phyloP scores from a whole-genome alignment of 2,797 vertebrate species.

The Dendrocincla tyrannina region DNA sequence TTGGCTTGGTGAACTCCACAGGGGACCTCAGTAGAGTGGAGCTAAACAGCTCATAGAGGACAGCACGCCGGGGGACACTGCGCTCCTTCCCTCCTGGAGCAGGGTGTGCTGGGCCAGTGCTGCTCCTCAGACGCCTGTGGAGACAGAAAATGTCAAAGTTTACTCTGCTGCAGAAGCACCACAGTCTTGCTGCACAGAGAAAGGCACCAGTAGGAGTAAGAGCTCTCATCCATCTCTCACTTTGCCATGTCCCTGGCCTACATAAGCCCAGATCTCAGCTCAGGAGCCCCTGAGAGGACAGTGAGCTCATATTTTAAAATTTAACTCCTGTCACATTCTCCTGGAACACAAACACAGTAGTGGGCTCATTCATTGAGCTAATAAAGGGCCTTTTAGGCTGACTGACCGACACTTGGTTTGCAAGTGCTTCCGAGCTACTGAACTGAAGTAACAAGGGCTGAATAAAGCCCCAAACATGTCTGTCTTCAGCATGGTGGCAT shows the following conservation, averaged over 20 bases:
- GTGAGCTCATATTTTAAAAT: neutral
- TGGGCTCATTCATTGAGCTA: neutral
- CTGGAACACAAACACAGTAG: neutral
- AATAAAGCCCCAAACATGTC: neutral
- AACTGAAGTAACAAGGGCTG: neutral
- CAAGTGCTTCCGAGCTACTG: neutral
- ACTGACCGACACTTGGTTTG: neutral
- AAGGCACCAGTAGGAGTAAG: neutral
- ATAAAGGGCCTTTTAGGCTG: neutral
- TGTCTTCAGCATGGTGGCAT: neutral
- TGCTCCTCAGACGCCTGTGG: neutral
- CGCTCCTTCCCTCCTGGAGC: neutral
- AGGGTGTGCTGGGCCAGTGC: neutral
- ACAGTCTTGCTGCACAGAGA: neutral
- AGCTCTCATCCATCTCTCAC: neutral
- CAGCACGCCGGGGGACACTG: rapidly evolving
- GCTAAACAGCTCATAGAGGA: neutral
- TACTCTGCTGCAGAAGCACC: neutral
- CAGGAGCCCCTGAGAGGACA: neutral
- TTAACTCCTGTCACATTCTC: neutral
- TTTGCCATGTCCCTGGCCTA: neutral
- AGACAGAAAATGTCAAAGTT: too few relatives aligned
- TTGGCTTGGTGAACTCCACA: neutral
- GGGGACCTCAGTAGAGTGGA: neutral
- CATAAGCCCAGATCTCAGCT: neutral